phyloP scores from a whole-genome alignment of 2,113 vertebrate genomes.

The Trogon melanurus region DNA sequence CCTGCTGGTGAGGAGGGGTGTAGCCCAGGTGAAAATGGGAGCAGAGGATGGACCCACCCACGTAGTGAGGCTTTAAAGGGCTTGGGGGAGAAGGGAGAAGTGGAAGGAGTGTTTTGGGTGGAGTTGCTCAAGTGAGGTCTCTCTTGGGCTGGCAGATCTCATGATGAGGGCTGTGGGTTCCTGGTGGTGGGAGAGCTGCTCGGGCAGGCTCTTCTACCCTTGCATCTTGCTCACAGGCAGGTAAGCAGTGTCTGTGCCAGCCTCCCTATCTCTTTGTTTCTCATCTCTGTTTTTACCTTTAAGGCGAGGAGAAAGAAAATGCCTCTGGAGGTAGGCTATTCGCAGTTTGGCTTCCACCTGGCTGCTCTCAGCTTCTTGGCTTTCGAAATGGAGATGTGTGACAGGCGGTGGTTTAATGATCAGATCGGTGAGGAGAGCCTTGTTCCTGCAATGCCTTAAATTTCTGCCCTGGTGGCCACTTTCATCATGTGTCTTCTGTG shows the following conservation, averaged over 20 bases:
- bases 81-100: not conserved
- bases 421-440: not conserved
- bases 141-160: not conserved
- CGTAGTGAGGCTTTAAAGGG: not conserved
- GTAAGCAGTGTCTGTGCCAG: not conserved
- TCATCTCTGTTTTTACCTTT: not conserved
- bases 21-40: not conserved
- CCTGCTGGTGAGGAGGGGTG: not conserved
- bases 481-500: not conserved
- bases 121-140: not conserved
- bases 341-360: not conserved
- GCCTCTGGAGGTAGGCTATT: not conserved
- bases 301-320: not conserved
- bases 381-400: not conserved
- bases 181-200: not conserved
- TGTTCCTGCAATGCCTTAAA: not conserved
- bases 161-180: not conserved
- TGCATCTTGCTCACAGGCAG: not conserved
- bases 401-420: not conserved
- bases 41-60: not conserved
- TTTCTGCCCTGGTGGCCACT: not conserved
- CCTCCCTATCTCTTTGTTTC: not conserved
- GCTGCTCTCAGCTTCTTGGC: not conserved
- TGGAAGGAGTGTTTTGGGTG: not conserved
- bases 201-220: rapidly evolving